Base-by-base conservation (phyloP, 2,888 invertebrate genomes). In the Dyspetes luteomarginatus region DNA sequence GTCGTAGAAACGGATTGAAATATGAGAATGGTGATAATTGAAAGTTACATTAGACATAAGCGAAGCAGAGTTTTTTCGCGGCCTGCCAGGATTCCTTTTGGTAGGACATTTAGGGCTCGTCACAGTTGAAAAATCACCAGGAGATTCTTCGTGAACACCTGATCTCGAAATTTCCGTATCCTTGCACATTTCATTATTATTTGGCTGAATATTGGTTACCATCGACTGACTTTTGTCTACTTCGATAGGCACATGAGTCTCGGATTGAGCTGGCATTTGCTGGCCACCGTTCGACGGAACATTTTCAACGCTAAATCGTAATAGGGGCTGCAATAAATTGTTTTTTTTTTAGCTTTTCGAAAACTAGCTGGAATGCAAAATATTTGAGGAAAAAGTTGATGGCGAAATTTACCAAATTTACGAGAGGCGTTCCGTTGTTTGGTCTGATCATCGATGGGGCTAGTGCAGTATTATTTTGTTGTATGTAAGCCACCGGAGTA, bases 401-500 rank as follows among this genome's bases (percentile, higher is more conserved):
- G n/a, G n/a, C 0, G 22, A n/a, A 50, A 43, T 76, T 3, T 86
- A 87, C 84, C 55, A 83, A 67, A 41, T 85, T 85, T 15, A 85
- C 43, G n/a, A 83, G 76, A 30, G 87, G 73, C 67, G 82, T 83
- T 73, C 82, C 85, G 52, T 85, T 84, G 24, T 78, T 73, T 26
- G 83, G 78, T 69, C 88, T 87, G 9, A 85, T 71, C 0, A 85
- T 9, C 1, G 85, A 58, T 0, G 85, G 65, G 0, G 86, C 26
- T 0, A 82, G 19, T 12, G 81, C n/a, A n/a, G n/a, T 26, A 50
- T 80, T 81, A 48, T 77, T 84, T 41, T 86, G 85, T n/a, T 87
- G 88, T 3, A 91, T 77, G 24, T 88, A 84, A 4, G 89, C 83
- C 2, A 91, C 81, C 4, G 91, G 90, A 0, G 88, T 75, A 9